A percentile compares a stretch with the other conserved stretches of the same genome.
Conservation (phyloP, 2,113 vertebrate species). For the Boulengerochromis microlepis region DNA sequence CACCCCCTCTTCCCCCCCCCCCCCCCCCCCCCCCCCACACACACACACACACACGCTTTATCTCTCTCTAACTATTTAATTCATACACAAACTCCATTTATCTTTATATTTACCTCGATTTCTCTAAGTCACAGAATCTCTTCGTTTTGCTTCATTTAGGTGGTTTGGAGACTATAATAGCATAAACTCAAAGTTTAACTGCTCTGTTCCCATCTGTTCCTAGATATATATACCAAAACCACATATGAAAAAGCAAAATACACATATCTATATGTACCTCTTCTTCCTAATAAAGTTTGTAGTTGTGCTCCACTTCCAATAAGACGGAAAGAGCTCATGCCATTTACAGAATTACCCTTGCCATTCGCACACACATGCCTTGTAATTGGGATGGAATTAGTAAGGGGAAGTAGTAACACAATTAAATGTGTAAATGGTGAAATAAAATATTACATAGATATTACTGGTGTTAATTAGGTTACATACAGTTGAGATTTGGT, state of each 20-base stretch:
- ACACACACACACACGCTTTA: neutral
- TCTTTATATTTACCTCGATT: neutral
- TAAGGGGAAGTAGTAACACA: neutral
- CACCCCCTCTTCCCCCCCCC: no score
- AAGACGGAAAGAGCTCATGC: neutral
- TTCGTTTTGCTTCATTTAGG: neutral
- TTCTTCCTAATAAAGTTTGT: neutral
- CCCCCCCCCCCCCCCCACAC: no score
- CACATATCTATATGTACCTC: neutral
- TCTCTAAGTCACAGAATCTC: neutral
- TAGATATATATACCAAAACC: neutral
- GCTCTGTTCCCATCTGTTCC: neutral
- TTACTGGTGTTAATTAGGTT: neutral
- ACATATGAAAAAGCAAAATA: neutral
- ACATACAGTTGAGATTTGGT: neutral
- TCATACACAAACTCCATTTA: neutral
- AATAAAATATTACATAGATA: neutral
- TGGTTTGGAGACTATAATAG: neutral
- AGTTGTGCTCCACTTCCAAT: neutral
- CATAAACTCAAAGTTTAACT: neutral
- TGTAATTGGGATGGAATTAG: neutral
- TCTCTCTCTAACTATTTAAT: neutral
- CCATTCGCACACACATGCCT: neutral
- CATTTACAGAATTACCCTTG: neutral
- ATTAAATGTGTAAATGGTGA: neutral